phyloP scores from a whole-genome alignment of 1,140 invertebrate species.

The Centruroides sculpturatus region DNA sequence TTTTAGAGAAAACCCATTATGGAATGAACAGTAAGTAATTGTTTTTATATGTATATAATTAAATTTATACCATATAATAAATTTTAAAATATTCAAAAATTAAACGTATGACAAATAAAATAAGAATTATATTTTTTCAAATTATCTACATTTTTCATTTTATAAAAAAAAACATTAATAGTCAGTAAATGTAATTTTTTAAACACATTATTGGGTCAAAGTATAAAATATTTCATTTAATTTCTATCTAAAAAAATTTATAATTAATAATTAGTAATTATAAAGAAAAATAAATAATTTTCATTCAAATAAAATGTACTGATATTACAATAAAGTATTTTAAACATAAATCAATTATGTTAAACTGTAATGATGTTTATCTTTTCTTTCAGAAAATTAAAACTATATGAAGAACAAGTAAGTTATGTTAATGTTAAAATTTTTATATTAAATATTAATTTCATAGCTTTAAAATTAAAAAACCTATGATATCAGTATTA shows the following conservation, averaged over 20 bases:
- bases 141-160: too few species aligned
- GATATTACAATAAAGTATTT: neutral
- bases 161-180: too few species aligned
- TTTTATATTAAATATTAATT: conserved; percentile 9
- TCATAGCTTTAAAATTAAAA: conserved; percentile 17
- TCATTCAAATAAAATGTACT: neutral
- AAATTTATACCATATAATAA: too few species aligned
- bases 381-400: conserved; percentile 48
- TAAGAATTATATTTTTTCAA: too few species aligned
- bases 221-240: neutral
- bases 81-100: too few species aligned
- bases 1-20: conserved; percentile 72
- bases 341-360: too few species aligned
- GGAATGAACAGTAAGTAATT: conserved; percentile 68
- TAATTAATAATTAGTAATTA: neutral
- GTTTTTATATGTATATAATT: neutral
- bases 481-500: too few species aligned
- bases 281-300: neutral
- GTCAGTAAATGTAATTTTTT: too few species aligned
- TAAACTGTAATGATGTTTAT: too few species aligned
- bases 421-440: neutral
- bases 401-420: conserved; percentile 77
- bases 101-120: too few species aligned
- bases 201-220: too few species aligned
- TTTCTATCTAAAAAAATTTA: neutral